These are phyloP conservation scores for Telmatochromis sp. DNA, from an alignment of 2,113 vertebrate genomes.

Conservation along the genomic window DNA sequence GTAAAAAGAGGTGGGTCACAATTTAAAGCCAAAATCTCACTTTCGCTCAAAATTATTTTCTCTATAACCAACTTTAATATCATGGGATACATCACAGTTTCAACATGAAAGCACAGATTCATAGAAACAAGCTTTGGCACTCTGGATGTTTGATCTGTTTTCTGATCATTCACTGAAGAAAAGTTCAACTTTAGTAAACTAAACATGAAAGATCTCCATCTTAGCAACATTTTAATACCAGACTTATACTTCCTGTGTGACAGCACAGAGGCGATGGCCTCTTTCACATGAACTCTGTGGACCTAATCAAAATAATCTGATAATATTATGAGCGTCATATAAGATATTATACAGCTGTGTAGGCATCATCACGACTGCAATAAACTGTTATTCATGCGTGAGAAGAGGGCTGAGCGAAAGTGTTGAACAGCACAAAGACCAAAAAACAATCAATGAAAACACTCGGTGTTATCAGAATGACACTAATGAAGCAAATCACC, in stretches of 20 bases:
- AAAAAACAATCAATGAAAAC: neutral
- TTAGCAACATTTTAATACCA: neutral
- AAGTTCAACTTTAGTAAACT: neutral
- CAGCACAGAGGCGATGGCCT: neutral
- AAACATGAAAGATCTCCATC: neutral
- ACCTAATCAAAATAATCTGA: neutral
- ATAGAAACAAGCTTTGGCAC: neutral
- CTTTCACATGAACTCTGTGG: neutral
- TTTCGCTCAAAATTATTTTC: neutral
- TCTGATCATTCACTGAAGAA: neutral
- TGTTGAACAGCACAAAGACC: neutral
- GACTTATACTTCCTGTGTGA: neutral
- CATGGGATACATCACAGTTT: neutral
- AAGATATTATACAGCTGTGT: neutral
- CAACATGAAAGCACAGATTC: neutral
- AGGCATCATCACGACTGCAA: neutral
- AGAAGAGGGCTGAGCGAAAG: neutral
- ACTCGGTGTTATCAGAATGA: neutral
- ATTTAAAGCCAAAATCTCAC: neutral
- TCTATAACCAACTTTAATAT: neutral
- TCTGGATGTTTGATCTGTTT: neutral
- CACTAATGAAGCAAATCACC: neutral
- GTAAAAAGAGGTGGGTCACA: neutral
- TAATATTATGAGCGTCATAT: neutral
- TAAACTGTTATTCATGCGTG: neutral